Evolutionary conservation across 1,140 invertebrate species (phyloP), one percentile per base, ranked within the genome.

Genomic region (Agrypnia vestita): DNA sequence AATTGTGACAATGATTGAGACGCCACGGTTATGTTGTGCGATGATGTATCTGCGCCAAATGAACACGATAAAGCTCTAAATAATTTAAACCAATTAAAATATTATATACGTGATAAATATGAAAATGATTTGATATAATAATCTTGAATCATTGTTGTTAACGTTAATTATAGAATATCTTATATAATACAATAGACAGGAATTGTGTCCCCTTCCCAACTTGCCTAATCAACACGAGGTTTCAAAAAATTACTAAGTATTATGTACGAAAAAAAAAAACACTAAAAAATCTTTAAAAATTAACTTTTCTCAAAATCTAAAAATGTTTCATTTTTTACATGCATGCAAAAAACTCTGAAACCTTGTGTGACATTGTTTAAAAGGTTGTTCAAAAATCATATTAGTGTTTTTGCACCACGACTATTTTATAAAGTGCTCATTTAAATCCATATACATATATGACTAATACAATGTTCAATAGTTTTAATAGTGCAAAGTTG

Each of bases 131-230:
- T 71, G 46, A 49, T 71, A n/a, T n/a, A 71, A 71, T 21, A 71
- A 71, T 51, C n/a, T 51, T 71, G 61, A 19, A 43, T 71, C 49
- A 71, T 49, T 71, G 21, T 51, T 71, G n/a, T 51, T 51, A 51
- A 46, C 43, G 8, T 51, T 51, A 71, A 15, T 17, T 67, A 67
- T 46, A 67, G 62, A 67, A 35, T 71, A 71, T 71, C 67, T 71
- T 71, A 71, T 35, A 35, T 51, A 71, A 71, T 71, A 71, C 67
- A 71, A 71, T 71, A 71, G 67, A 71, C 47, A 25, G 67, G 67
- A 44, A 51, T 49, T 35, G 67, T 71, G 15, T 10, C 67, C 21
- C 67, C 67, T 25, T 51, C 67, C 46, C 61, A 21, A 25, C 11
- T 15, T 51, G 49, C 11, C 11, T 8, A 1, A 51, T 6, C 25